These are phyloP conservation scores for Cetonia aurata DNA, from an alignment of 2,888 invertebrate genomes.

Conservation along the genomic window DNA sequence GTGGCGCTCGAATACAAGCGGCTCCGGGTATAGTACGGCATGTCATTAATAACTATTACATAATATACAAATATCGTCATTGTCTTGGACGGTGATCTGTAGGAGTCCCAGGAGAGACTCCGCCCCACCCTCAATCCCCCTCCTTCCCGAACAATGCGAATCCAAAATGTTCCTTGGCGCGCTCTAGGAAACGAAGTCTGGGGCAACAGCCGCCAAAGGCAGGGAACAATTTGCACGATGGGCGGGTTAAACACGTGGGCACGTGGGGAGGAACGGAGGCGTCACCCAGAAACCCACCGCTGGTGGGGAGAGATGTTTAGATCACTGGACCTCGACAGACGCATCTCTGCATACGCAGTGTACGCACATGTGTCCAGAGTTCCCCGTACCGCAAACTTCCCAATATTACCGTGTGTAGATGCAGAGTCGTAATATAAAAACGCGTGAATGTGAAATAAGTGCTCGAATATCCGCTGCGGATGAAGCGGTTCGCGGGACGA, in stretches of 20 bases:
- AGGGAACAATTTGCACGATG: conserved; percentile 63
- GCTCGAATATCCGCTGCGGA: conserved; percentile 48
- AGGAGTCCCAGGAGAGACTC: conserved; percentile 59
- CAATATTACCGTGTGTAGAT: conserved; percentile 41
- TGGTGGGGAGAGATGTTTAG: conserved; percentile 60
- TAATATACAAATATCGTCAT: conserved; percentile 55
- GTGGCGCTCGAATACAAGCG: conserved; percentile 18
- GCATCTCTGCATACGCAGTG: conserved; percentile 65
- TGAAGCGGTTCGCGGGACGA: conserved; percentile 18
- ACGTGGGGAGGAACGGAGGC: conserved; percentile 61
- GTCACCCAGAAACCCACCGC: conserved; percentile 48
- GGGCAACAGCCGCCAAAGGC: conserved; percentile 51
- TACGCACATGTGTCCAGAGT: conserved; percentile 61
- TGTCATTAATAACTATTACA: conserved; percentile 44
- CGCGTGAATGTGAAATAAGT: conserved; percentile 33
- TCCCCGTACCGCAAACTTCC: conserved; percentile 46
- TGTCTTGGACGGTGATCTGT: conserved; percentile 57
- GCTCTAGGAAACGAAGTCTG: conserved; percentile 55
- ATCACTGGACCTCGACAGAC: conserved; percentile 61
- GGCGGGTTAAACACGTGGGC: conserved; percentile 65
- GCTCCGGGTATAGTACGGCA: conserved; percentile 24
- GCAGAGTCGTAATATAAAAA: conserved; percentile 41
- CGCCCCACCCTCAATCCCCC: conserved; percentile 56
- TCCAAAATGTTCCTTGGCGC: conserved; percentile 62
- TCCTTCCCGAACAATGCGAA: conserved; percentile 64